Evolutionary conservation across 2,113 vertebrate genomes (phyloP), one percentile per base, ranked within the genome.

Genomic region (Oryzias curvinotus): DNA sequence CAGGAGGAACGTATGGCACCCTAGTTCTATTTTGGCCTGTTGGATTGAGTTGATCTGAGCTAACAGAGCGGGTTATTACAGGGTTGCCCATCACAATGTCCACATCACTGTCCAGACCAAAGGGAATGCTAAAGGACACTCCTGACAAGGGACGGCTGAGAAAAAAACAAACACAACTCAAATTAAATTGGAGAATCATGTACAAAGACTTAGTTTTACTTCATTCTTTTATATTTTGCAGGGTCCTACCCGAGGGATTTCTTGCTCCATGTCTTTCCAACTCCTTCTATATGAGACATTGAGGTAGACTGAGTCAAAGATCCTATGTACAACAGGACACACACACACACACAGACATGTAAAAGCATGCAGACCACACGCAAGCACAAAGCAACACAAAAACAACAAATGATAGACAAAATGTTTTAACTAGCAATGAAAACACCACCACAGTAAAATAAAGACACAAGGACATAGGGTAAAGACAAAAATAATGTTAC

Each of bases 81-180:
- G 95, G 95, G 81, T 96, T 93, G 25, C 95, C 95, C 95, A 96
- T 97, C 67, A 97, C 95, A 12, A 97, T 89, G 57, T 97, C 95
- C 66, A 97, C 94, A 17, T 97, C 95, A 65, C 95, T 97, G 89
- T 97, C 95, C 87, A 97, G 84, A 76, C 95, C 95, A 81, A 97
- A 97, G 62, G 95, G 95, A 72, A 96, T 97, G 90, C 95, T 97
- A 88, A 97, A 97, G 26, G 95, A 97, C 30, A 95, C 93, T 0
- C 92, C 94, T 63, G 95, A 96, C 70, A 96, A 82, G 4, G 95
- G 94, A 25, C 93, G 93, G 82, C 94, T 95, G 41, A 49, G 23
- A 55, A 59, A 5, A 61, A 18, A 14, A 8, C 0, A 42, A 25
- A 57, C 6, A 41, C 12, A 0, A 76, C 30, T 54, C 62, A n/a